Evolutionary conservation across 2,888 invertebrate species (phyloP).

Genomic region (Yponomeuta sedellus): DNA sequence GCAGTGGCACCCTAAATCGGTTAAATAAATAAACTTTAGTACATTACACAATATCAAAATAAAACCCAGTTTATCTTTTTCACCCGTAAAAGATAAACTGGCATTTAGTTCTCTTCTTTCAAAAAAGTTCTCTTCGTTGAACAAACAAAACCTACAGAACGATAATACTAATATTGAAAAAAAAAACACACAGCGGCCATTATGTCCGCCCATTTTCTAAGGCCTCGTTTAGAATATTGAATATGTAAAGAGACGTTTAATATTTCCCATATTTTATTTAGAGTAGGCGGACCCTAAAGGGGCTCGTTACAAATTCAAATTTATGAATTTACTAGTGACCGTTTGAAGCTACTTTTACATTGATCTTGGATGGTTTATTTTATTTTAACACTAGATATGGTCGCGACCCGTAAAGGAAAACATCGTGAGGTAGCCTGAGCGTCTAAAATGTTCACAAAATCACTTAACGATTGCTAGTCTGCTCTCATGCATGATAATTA

Average conservation of each 20-base stretch:
- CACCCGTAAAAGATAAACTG: too few species aligned
- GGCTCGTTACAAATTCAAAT: conserved; percentile 40
- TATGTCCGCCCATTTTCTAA: conserved; percentile 12
- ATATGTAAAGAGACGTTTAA: conserved; percentile 33
- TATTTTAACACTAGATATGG: background rate
- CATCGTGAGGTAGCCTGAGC: too few species aligned
- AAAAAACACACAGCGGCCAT: conserved; percentile 7
- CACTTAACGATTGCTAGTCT: too few species aligned
- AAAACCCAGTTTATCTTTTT: too few species aligned
- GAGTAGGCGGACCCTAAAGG: conserved; percentile 37
- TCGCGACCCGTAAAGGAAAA: too few species aligned
- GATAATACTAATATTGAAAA: background rate
- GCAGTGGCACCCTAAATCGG: too few species aligned
- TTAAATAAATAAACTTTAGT: too few species aligned
- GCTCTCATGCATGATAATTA: too few species aligned
- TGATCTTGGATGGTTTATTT: background rate
- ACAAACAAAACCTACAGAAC: background rate
- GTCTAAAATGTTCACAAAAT: too few species aligned
- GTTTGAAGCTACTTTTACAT: background rate
- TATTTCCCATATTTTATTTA: conserved; percentile 22
- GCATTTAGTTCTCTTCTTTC: too few species aligned
- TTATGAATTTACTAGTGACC: conserved; percentile 30
- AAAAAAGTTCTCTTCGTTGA: background rate
- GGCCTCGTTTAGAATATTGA: conserved; percentile 8
- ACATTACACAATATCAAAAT: too few species aligned